Percentiles rank a stretch among this genome's conserved stretches.
These are phyloP conservation scores for Microdon myrmicae DNA, from an alignment of 2,888 invertebrate genomes.

Conservation along the genomic window DNA sequence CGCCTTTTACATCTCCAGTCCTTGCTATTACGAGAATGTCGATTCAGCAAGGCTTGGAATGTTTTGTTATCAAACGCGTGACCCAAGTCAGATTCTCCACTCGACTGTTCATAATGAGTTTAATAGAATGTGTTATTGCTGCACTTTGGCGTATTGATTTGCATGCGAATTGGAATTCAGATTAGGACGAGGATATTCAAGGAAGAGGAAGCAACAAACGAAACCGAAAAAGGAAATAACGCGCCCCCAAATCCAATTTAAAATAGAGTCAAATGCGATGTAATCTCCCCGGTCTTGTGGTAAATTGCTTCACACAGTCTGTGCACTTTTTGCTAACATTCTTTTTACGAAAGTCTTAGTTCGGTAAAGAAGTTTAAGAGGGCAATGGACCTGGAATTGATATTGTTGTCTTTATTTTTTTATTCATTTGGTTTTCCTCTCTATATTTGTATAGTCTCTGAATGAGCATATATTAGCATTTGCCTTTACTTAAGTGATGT, in stretches of 20 bases:
- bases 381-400: too few relatives aligned
- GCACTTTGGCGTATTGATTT: constrained; percentile 48
- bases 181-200: constrained; percentile 7
- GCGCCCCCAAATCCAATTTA: constrained; percentile 42
- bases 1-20: constrained; percentile 26
- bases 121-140: constrained; percentile 63
- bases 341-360: too few relatives aligned
- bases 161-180: constrained; percentile 40
- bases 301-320: constrained; percentile 43
- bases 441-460: too few relatives aligned
- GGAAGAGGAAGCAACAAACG: neutral
- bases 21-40: too few relatives aligned
- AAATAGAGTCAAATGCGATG: constrained; percentile 37
- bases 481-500: too few relatives aligned
- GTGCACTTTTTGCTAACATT: constrained; percentile 11
- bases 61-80: constrained; percentile 1
- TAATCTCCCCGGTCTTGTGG: constrained; percentile 51
- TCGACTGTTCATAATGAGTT: constrained; percentile 64
- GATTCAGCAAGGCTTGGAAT: constrained; percentile 1
- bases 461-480: too few relatives aligned
- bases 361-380: too few relatives aligned
- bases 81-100: constrained; percentile 26
- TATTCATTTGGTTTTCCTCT: too few relatives aligned
- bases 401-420: too few relatives aligned
- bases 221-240: constrained; percentile 22